Evolutionary conservation across 2,797 vertebrate genomes (phyloP), one percentile per base, ranked within the genome.

Genomic region (Rhinophrynus dorsalis): DNA sequence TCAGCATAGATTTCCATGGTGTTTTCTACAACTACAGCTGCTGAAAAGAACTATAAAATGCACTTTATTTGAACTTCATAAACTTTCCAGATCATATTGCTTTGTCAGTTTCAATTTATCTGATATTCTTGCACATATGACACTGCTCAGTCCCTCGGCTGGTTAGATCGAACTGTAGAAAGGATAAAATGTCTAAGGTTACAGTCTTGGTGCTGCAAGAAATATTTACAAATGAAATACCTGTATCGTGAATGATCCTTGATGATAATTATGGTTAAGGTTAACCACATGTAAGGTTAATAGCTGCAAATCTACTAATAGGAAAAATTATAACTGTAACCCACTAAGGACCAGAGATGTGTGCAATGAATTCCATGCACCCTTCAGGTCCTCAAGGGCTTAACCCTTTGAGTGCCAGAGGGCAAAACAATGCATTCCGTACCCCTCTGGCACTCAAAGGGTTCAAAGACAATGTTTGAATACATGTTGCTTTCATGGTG

Each of bases 41-140:
- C 20, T 58, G 26, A 40, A 52, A 38, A 57, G 35, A 66, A 44
- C 35, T 59, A 60, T 54, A 54, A 73, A 73, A 45, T 73, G 62
- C 69, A 72, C 69, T 72, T 73, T 73, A 60, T 73, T 37, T 73
- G 62, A 66, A 73, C 62, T 66, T 73, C 15, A 33, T 67, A 66
- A 51, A 66, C 37, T 66, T 59, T 10, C 35, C 26, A 35, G 47
- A 65, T 48, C 45, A 52, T 58, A 54, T 72, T 65, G 61, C 54
- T 59, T 72, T 72, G 69, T 72, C 69, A 65, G 69, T 72, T 72
- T 6, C 54, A 66, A 72, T 72, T 59, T 72, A 51, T 72, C 45
- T 72, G 54, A 50, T 52, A 20, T 48, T 51, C 26, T 7, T 65
- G 61, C 69, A 65, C 61, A 66, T 38, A 59, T 59, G 69, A 72